Evolutionary conservation across 92 coral and sea anemone species (phyloP).

Genomic region (Micromussa lordhowensis): DNA sequence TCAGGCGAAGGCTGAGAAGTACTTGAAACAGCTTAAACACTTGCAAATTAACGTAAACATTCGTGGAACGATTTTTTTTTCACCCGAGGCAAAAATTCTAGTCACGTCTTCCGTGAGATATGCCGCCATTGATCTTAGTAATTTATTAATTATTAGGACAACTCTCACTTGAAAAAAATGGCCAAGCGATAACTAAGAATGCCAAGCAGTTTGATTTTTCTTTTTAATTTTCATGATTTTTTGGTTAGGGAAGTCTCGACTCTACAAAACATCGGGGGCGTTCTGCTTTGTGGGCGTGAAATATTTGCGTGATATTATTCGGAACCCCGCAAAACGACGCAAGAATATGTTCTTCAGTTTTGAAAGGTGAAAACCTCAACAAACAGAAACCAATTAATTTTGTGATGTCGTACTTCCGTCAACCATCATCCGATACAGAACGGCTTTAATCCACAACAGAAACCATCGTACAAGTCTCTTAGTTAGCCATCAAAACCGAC

Average conservation of each 20-base stretch:
- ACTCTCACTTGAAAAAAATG: background rate
- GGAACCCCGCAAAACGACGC: background rate
- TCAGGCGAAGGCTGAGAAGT: background rate
- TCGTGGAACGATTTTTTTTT: background rate
- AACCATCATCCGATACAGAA: background rate
- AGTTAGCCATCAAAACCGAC: too few species aligned
- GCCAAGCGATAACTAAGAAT: background rate
- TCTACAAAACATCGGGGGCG: background rate
- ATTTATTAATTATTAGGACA: background rate
- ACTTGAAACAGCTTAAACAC: slow-evolving; percentile 2
- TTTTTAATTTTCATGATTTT: background rate
- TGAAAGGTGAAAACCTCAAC: too few species aligned
- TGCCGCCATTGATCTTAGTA: background rate
- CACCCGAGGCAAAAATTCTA: background rate
- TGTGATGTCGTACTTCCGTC: background rate
- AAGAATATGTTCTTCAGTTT: background rate
- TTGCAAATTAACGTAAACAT: background rate
- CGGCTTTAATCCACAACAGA: background rate
- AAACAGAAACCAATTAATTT: too few species aligned
- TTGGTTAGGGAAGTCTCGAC: background rate
- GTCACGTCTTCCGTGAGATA: background rate
- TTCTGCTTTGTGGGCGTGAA: background rate
- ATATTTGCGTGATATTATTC: background rate
- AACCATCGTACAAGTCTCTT: background rate
- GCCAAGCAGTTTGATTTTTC: background rate